A percentile compares a stretch with the other conserved stretches of the same genome.
These are phyloP conservation scores for Anas bernieri DNA, from an alignment of 2,797 vertebrate species.

Conservation along the genomic window DNA sequence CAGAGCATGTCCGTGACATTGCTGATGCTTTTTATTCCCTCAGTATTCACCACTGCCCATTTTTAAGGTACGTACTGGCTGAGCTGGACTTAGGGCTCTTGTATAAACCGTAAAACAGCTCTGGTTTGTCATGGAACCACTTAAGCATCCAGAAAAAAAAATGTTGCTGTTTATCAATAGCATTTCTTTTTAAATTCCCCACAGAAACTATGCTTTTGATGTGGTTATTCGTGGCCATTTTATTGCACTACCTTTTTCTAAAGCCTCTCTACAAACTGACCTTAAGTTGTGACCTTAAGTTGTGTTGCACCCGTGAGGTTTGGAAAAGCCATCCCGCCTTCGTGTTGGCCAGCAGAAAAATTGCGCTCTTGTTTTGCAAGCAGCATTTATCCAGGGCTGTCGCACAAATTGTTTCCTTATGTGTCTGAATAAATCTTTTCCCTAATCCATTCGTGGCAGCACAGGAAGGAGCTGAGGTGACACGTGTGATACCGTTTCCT, in stretches of 20 bases:
- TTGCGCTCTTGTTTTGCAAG: neutral
- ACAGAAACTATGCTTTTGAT: neutral
- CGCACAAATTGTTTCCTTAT: constrained; percentile 2
- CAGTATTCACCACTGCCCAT: neutral
- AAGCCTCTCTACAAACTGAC: neutral
- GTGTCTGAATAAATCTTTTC: constrained; percentile 7
- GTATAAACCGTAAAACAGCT: neutral
- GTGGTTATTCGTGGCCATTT: neutral
- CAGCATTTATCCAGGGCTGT: neutral
- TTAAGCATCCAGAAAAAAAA: neutral
- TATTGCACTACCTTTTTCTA: neutral
- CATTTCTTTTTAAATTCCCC: neutral
- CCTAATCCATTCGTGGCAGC: neutral
- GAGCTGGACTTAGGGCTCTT: neutral
- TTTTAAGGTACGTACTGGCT: neutral
- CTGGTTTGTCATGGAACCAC: neutral
- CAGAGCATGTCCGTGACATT: neutral
- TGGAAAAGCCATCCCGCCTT: neutral
- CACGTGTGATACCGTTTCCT: neutral
- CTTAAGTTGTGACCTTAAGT: neutral
- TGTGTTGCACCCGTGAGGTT: neutral
- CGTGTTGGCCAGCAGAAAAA: neutral
- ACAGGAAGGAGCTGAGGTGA: neutral
- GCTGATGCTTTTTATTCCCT: neutral
- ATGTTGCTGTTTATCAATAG: neutral